Conservation (phyloP, 2,797 vertebrate species). For the Dermochelys coriacea region DNA sequence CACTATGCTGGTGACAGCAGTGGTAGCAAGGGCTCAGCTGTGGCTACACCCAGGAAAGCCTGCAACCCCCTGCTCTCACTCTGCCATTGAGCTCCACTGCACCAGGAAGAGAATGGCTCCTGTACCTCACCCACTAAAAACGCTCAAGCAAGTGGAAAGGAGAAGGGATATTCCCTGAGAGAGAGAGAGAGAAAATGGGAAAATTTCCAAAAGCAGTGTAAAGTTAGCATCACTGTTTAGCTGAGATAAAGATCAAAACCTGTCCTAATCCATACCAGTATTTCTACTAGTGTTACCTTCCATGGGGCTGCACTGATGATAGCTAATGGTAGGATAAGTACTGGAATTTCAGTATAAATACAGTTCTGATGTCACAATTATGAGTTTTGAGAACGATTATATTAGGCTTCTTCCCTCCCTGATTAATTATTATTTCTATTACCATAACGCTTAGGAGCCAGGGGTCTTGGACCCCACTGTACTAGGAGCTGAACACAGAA, state of each 20-base stretch:
- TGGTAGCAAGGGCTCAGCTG: not conserved
- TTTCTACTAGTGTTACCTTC: not conserved
- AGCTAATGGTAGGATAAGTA: not conserved
- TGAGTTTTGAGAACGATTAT: not conserved
- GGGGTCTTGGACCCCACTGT: not conserved
- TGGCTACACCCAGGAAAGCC: not conserved
- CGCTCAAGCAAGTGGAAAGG: too few species aligned
- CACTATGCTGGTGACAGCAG: not conserved
- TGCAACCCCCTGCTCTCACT: not conserved
- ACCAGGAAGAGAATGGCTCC: not conserved
- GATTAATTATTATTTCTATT: not conserved
- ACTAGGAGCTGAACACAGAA: not conserved
- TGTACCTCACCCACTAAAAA: too few species aligned
- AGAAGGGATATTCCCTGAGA: too few species aligned
- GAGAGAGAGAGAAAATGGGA: too few species aligned
- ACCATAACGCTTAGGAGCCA: not conserved
- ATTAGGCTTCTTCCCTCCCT: not conserved
- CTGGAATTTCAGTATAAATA: not conserved
- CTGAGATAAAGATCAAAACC: not conserved
- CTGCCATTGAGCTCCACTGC: not conserved
- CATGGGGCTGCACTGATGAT: not conserved
- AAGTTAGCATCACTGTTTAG: not conserved
- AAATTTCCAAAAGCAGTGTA: not conserved
- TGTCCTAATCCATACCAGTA: not conserved
- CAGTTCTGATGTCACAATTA: not conserved